These are phyloP conservation scores for Idris sp. DNA, from an alignment of 1,140 invertebrate species.

Conservation along the genomic window DNA sequence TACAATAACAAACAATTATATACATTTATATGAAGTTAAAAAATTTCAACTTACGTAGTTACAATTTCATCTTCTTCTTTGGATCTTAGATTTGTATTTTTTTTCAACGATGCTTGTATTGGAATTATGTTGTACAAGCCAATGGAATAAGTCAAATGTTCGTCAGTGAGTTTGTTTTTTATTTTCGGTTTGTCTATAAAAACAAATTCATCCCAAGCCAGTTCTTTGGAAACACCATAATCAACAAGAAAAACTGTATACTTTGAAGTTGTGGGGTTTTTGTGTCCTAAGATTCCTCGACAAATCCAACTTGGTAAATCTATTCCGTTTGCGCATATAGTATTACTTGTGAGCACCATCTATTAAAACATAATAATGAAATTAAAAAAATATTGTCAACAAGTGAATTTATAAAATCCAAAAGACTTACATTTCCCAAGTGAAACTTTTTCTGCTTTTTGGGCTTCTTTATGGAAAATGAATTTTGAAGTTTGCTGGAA, in stretches of 20 bases:
- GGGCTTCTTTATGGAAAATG: constrained; percentile 25
- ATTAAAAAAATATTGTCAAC: constrained; percentile 19
- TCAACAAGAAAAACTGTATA: constrained; percentile 68
- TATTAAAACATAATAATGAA: constrained; percentile 24
- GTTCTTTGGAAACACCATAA: constrained; percentile 62
- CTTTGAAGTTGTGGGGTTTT: constrained; percentile 23
- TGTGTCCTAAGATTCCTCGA: constrained; percentile 59
- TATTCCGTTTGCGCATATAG: constrained; percentile 17
- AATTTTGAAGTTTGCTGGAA: constrained; percentile 30
- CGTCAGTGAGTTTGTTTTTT: constrained; percentile 33
- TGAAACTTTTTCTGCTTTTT: constrained; percentile 12
- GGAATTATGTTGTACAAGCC: constrained; percentile 68
- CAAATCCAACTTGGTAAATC: constrained; percentile 64
- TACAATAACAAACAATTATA: neutral
- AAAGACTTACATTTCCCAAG: constrained; percentile 62
- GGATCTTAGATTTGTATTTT: constrained; percentile 2
- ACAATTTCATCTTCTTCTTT: constrained; percentile 33
- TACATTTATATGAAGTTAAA: too few species aligned
- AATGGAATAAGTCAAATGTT: constrained; percentile 62
- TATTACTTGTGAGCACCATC: constrained; percentile 53
- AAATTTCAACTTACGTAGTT: constrained; percentile 25
- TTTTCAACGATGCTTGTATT: constrained; percentile 13
- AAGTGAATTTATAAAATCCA: neutral
- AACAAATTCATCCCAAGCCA: constrained; percentile 57
- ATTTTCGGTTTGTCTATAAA: constrained; percentile 7